Evolutionary conservation across 2,888 invertebrate species (phyloP), one percentile per base, ranked within the genome.

Genomic region (Tryphoninae sp.): DNA sequence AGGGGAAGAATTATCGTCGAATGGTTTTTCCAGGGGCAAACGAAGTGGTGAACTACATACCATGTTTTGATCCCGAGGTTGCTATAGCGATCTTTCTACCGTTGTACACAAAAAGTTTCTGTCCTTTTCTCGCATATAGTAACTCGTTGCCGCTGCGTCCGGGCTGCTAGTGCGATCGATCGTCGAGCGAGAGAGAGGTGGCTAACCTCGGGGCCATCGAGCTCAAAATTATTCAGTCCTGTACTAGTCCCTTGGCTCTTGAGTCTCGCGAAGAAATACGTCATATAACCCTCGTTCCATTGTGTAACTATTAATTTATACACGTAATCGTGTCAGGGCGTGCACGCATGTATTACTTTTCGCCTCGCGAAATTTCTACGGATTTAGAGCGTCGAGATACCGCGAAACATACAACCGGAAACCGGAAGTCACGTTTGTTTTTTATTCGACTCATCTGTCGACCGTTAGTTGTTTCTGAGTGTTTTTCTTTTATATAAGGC

Each of bases 41-140:
- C 19, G 8, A 67, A 61, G 53, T 67, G 45, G 16, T 65, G 58
- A 64, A 40, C 45, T 67, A 59, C 59, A 80, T 83, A 84, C 78
- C 77, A 65, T 90, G 90, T 90, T 90, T 88, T 88, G 87, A 86
- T 87, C 82, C 74, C 79, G 87, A 86, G 33, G 90, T 90, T 90
- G 90, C 90, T 90, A 90, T 90, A 90, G 90, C 86, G 86, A 90
- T 90, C 80, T 4, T 6, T 22, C 69, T 33, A 71, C 64, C 69
- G 59, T 59, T 64, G 45, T 76, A 71, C 13, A 59, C 11, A 59
- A 51, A 68, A 59, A 53, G 33, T 40, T 51, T 55, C 53, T 64
- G 19, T 22, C 33, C n/a, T 6, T 33, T 33, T 33, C 33, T 33
- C 33, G 4, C 33, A 6, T 33, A 33, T 6, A 6, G 33, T 4